Evolutionary conservation across 2,888 invertebrate genomes (phyloP), one percentile per base, ranked within the genome.

Genomic region (Hetaerina titia): DNA sequence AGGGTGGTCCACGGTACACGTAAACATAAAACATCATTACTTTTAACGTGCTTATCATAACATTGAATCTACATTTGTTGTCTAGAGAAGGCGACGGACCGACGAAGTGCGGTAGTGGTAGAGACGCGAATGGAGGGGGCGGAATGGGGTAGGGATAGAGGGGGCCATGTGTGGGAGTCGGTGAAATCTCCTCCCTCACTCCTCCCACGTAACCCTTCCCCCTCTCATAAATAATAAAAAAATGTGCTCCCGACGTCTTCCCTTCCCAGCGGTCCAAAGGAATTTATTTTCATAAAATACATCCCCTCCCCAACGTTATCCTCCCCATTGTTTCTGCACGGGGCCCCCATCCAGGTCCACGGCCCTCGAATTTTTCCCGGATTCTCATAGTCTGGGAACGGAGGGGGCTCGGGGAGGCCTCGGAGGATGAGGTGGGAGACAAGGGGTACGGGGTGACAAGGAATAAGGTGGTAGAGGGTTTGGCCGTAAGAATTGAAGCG

Each of bases 211-310:
- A 88, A 19, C 22, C 56, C 15, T 25, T 25, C 11, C 25, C 64
- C 19, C 22, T 6, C 89, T 25, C 63, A 45, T 22, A 69, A 69
- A 19, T 45, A 90, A 58, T 22, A 22, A 90, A 90, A 69, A 60
- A 90, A 57, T 45, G 31, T 90, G 63, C 64, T 64, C 64, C 58
- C 58, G n/a, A 31, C 89, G n/a, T 25, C 60, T 63, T 90, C 64
- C 63, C 64, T 6, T 22, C 6, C 57, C 13, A 7, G 81, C 45
- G 64, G 31, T 45, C 64, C 60, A 9, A 5, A n/a, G 92, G 92
- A 92, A 92, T 92, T 56, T 92, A 74, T 92, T 92, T 92, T 92
- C 92, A 92, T 92, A 74, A 74, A 64, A 92, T 69, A 15, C 81
- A 25, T 81, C 31, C 81, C 81, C 19, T 74, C 31, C 31, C 92